phyloP scores from a whole-genome alignment of 37 sponge, comb jelly and placozoan genomes.

The Mnemiopsis leidyi region DNA sequence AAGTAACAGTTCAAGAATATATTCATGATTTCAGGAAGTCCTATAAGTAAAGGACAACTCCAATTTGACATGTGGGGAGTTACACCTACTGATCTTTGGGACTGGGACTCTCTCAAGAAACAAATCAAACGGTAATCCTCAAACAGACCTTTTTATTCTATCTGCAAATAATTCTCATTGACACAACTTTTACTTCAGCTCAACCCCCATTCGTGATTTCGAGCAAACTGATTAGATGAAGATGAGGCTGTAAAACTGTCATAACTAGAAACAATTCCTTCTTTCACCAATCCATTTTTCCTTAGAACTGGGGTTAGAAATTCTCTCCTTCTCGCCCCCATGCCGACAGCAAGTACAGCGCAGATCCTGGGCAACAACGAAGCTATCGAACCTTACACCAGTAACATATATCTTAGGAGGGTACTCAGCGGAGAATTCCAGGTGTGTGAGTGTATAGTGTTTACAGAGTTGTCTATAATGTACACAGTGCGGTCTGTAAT shows the following conservation, averaged over 20 bases:
- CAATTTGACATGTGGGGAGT: constrained; percentile 98
- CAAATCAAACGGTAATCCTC: constrained; percentile 86
- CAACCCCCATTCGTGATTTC: too few species aligned
- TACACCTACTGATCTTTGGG: constrained; percentile 88
- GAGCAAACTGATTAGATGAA: too few species aligned
- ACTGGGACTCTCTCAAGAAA: constrained; percentile 84
- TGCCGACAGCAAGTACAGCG: constrained; percentile 99
- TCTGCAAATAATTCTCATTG: too few species aligned
- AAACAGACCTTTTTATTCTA: too few species aligned
- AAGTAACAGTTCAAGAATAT: not conserved
- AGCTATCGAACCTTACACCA: constrained; percentile 98
- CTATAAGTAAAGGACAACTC: constrained; percentile 67
- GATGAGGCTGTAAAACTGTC: too few species aligned
- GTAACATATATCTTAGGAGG: constrained; percentile 91
- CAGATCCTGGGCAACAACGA: constrained; percentile 99
- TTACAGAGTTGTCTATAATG: too few species aligned
- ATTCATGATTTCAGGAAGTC: constrained; percentile 25
- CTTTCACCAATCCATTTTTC: too few species aligned
- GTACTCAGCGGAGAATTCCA: constrained; percentile 93
- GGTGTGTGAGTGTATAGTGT: not conserved
- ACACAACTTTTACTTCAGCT: too few species aligned
- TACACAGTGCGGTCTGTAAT: too few species aligned
- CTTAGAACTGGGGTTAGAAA: constrained; percentile 89
- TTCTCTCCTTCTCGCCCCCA: constrained; percentile 94
- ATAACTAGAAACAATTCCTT: too few species aligned